Evolutionary conservation across 2,888 invertebrate genomes (phyloP).

Genomic region (Hyalella azteca): DNA sequence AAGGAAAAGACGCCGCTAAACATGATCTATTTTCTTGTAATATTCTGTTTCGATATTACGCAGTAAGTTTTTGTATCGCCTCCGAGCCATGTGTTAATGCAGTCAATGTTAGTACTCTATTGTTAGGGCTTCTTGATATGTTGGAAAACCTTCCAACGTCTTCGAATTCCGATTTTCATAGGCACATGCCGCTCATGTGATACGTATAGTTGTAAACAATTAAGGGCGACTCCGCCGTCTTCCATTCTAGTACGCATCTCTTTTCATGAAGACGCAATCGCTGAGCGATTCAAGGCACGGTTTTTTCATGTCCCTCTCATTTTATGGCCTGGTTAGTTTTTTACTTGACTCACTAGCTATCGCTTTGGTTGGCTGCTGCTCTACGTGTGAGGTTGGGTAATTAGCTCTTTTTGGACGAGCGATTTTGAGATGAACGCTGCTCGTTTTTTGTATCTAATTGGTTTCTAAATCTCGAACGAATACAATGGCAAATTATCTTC

Average conservation of each 20-base stretch:
- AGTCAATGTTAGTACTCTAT: no score
- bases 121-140: no score
- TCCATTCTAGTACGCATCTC: background rate
- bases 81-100: no score
- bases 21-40: no score
- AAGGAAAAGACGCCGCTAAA: no score
- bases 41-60: no score
- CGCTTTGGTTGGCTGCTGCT: background rate
- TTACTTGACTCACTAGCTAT: background rate
- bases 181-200: no score
- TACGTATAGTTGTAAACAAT: no score
- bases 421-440: background rate
- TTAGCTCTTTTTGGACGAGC: conserved; percentile 21
- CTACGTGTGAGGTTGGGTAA: conserved; percentile 24
- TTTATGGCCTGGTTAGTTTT: background rate
- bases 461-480: background rate
- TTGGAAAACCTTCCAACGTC: no score
- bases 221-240: no score
- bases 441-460: conserved; percentile 18
- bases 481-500: conserved; percentile 22
- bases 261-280: background rate
- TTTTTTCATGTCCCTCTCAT: background rate
- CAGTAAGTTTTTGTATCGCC: no score
- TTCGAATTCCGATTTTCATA: no score
- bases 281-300: background rate